Base-by-base conservation (phyloP, 2,888 invertebrate species). In the Nudaria mundana region DNA sequence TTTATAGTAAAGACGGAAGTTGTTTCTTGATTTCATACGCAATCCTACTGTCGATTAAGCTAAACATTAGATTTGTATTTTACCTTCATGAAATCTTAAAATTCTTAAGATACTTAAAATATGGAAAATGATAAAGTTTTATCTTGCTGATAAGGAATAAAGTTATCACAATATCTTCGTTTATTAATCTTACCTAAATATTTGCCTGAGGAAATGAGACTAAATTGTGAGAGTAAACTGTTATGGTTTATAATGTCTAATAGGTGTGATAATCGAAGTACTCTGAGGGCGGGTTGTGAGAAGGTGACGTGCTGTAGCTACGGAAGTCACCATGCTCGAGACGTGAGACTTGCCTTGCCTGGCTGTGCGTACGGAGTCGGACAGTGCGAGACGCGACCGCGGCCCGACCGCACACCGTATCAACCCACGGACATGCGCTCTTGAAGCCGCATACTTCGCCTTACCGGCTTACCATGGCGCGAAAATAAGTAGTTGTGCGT, bases 371-470 rank as follows among this genome's bases (percentile, higher is more conserved):
- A n/a, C n/a, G n/a, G n/a, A n/a, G n/a, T 47, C 64, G 71, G 63
- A 59, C 87, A 87, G 87, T 86, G 82, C 76, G 76, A 79, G 76
- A 66, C 77, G 76, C 70, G 79, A 82, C 71, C 72, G 85, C 86
- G 79, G 63, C 62, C 72, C 58, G 80, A 66, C 70, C 81, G 78
- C 84, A 81, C 78, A 72, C 71, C 66, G 68, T 55, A 42, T 44
- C 34, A 13, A 56, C 62, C 48, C 66, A 62, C 61, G 60, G 54
- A 40, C 66, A 72, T 72, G 75, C 70, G 71, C 67, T 61, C 42
- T 57, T 57, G 38, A 49, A 49, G 49, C 51, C 18, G 18, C n/a
- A 26, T n/a, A 30, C 51, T 16, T 37, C 45, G 48, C 52, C 63
- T 56, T 40, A 48, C 44, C 42, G 45, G 53, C 8, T 44, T 29